Base-by-base conservation (phyloP, 1,140 invertebrate species). In the Drosophila simulans region DNA sequence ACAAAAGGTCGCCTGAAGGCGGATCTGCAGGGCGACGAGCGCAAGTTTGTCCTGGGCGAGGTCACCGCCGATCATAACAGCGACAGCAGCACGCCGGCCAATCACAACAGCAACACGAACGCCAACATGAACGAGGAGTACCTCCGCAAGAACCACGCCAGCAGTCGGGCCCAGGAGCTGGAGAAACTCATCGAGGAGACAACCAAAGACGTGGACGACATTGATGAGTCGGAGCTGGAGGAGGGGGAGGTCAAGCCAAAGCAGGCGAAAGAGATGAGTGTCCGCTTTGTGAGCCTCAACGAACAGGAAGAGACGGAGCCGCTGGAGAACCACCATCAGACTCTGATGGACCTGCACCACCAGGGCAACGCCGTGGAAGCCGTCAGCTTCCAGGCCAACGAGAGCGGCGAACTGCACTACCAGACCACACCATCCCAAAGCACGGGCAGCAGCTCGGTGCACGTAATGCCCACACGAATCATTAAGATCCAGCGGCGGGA, bases 101-200 rank as follows among this genome's bases (percentile, higher is more conserved):
- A 65, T 13, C 27, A 43, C 3, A 62, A 39, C 15, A 60, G 17
- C 17, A 22, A 31, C 3, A 45, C 42, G 10, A 45, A 45, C 42
- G 42, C 42, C 42, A 84, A 65, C 22, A 85, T 91, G 74, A 91
- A 84, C 53, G 90, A 91, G 11, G 90, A 91, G 49, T 91, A 83
- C 40, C 60, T 71, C 11, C 75, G 83, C 7, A 90, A 88, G 43
- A 45, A 75, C 12, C 80, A 83, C 11, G 57, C 78, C 17, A 78
- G 73, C 40, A 90, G 78, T 15, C 71, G 91, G 17, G 78, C 88
- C 2, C 81, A 81, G 20, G 91, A 91, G 48, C 53, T 92, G 35
- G 91, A 92, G 39, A 92, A 92, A 53, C 68, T 92, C 0, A 92
- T 92, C n/a, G 91, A 92, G 45, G 91, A 92, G 52, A 92, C 91